A percentile compares a stretch with the other conserved stretches of the same genome.
phyloP scores from a whole-genome alignment of 1,140 invertebrate species.

The Drosophila mayri region DNA sequence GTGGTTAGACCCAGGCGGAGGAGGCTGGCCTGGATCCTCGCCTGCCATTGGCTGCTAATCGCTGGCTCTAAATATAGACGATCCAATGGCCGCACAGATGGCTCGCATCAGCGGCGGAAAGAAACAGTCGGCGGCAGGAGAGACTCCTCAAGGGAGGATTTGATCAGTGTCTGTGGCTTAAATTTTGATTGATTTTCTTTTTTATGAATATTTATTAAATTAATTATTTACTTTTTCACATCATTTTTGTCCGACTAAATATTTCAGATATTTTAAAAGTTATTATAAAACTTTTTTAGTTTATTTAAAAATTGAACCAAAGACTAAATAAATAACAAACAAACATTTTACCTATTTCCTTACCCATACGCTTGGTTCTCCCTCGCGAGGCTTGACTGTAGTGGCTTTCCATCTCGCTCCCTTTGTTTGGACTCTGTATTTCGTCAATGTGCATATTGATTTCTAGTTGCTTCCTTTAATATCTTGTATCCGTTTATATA shows the following conservation, averaged over 20 bases:
- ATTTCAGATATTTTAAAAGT: too few species aligned
- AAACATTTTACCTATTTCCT: not conserved
- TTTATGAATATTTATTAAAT: too few species aligned
- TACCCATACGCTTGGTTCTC: not conserved
- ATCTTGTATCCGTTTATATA: slow-evolving; percentile 7
- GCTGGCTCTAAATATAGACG: slow-evolving; percentile 66
- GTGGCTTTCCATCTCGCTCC: not conserved
- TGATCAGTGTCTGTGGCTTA: slow-evolving; percentile 4
- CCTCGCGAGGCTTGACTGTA: not conserved
- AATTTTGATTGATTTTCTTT: not conserved
- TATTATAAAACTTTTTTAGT: too few species aligned
- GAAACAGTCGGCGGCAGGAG: slow-evolving; percentile 13
- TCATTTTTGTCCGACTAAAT: too few species aligned
- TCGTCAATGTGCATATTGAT: slow-evolving; percentile 39
- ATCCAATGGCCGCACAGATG: slow-evolving; percentile 75
- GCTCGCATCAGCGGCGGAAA: slow-evolving; percentile 48
- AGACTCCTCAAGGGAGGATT: not conserved
- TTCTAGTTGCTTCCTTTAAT: slow-evolving; percentile 29
- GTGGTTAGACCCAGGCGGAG: slow-evolving; percentile 40
- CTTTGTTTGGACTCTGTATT: slow-evolving; percentile 35
- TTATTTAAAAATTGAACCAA: too few species aligned
- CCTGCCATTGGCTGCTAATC: slow-evolving; percentile 80
- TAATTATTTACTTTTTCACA: too few species aligned
- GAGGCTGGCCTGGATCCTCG: slow-evolving; percentile 10
- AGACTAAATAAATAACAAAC: not conserved